These are phyloP conservation scores for Drosophila triauraria DNA, from an alignment of 1,140 invertebrate species.

Conservation along the genomic window DNA sequence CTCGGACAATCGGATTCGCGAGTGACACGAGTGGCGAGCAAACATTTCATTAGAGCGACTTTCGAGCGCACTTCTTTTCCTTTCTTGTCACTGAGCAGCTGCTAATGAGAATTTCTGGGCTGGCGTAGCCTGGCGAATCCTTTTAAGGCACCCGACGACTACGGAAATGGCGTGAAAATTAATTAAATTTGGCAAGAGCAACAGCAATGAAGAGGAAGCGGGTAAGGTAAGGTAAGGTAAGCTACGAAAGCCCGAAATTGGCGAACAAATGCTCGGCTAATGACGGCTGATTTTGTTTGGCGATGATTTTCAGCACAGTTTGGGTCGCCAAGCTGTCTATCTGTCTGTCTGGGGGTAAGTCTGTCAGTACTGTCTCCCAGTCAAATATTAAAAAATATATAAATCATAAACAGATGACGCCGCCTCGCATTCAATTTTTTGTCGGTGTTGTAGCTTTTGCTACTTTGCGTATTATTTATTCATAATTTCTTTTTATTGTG, in stretches of 20 bases:
- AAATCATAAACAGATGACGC: constrained; percentile 81
- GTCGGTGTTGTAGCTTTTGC: constrained; percentile 52
- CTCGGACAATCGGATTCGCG: constrained; percentile 66
- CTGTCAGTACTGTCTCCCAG: constrained; percentile 29
- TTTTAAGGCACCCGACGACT: constrained; percentile 53
- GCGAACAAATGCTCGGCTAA: constrained; percentile 63
- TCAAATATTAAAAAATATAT: constrained; percentile 77
- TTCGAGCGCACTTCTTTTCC: constrained; percentile 63
- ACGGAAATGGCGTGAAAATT: constrained; percentile 80
- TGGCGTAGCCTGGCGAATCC: constrained; percentile 58
- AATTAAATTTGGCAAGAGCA: constrained; percentile 76
- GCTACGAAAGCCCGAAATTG: constrained; percentile 41
- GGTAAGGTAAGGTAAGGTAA: constrained; percentile 1
- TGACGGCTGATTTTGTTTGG: constrained; percentile 70
- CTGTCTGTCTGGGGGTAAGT: constrained; percentile 7
- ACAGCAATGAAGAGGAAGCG: constrained; percentile 11
- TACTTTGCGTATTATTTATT: constrained; percentile 81
- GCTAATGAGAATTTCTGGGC: constrained; percentile 80
- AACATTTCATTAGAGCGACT: constrained; percentile 83
- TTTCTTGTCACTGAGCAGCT: constrained; percentile 54
- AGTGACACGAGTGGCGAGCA: constrained; percentile 81
- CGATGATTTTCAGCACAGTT: constrained; percentile 50
- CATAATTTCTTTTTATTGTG: constrained; percentile 82
- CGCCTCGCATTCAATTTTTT: constrained; percentile 41
- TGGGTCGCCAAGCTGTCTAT: constrained; percentile 32